These are phyloP conservation scores for Crocidura indochinensis DNA, from an alignment of 2,797 vertebrate genomes.

Conservation along the genomic window DNA sequence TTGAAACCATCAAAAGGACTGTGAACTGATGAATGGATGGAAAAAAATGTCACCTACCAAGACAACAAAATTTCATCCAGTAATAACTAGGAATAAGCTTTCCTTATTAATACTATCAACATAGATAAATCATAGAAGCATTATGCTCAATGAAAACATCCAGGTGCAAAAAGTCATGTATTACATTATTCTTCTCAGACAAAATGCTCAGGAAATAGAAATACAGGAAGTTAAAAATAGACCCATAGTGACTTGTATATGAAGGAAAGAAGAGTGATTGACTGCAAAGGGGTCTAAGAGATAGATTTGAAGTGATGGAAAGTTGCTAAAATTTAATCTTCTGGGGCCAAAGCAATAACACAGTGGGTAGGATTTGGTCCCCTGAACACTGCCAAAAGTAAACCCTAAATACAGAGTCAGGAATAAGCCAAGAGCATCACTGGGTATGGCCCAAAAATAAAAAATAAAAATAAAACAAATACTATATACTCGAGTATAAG, in stretches of 20 bases:
- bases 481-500: too few species aligned
- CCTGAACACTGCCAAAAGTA: too few species aligned
- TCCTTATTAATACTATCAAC: neutral
- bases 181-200: neutral
- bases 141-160: conserved; percentile 32
- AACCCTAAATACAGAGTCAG: too few species aligned
- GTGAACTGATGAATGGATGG: neutral
- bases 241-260: neutral
- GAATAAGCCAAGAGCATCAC: too few species aligned
- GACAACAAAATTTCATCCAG: conserved; percentile 18
- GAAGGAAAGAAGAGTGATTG: rapidly evolving
- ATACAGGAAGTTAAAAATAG: neutral
- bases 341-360: too few species aligned
- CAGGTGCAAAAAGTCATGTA: neutral
- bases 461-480: too few species aligned
- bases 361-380: too few species aligned
- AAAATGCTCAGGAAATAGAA: conserved; percentile 48
- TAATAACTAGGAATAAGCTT: conserved; percentile 27
- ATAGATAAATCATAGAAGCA: neutral
- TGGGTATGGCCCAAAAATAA: too few species aligned
- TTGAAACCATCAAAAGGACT: too few species aligned
- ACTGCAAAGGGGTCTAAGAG: neutral
- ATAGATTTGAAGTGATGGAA: neutral
- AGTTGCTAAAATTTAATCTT: too few species aligned
- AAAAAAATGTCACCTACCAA: neutral